Base-by-base conservation (phyloP, 2,888 invertebrate species). In the Ormyrus thymus region DNA sequence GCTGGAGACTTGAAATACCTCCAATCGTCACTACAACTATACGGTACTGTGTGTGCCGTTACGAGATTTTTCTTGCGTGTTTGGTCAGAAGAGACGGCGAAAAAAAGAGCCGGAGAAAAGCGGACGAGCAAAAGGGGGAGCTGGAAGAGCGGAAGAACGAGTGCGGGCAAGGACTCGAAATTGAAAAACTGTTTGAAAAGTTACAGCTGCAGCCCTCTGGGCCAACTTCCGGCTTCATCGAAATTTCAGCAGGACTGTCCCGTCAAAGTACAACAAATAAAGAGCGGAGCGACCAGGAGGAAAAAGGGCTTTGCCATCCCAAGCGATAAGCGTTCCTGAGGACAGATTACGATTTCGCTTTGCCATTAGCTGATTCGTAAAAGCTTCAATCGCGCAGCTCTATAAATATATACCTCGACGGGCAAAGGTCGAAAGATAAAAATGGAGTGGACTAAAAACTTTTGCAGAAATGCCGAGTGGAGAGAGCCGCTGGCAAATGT, bases 131-230 rank as follows among this genome's bases (percentile, higher is more conserved):
- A 29, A 6, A 46, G 48, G 0, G 4, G 45, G 6, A 62, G n/a
- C 6, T 53, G 46, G 15, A 13, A 62, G 71, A 71, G 43, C n/a
- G 45, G 58, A 59, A 66, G n/a, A 59, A 48, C 9, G 29, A 66
- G 9, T n/a, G 48, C 64, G 15, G 43, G 29, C 45, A 11, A 6
- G 0, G 53, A 56, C 62, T 76, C 76, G 59, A 70, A 62, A 76
- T 76, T 76, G 76, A 70, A 66, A 76, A 76, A 70, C 70, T 51
- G 70, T 64, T 76, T 62, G 76, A 59, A 68, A 61, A 68, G 69
- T 68, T 69, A n/a, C 11, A 8, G 56, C 45, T 9, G 7, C 61
- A 15, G 9, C 1, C 45, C 46, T n/a, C 64, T 56, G 15, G 1
- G 15, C 0, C 70, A 71, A 64, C 65, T 65, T 73, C 65, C 68